Conservation (phyloP, 2,888 invertebrate genomes). For the Aromia moschata region DNA sequence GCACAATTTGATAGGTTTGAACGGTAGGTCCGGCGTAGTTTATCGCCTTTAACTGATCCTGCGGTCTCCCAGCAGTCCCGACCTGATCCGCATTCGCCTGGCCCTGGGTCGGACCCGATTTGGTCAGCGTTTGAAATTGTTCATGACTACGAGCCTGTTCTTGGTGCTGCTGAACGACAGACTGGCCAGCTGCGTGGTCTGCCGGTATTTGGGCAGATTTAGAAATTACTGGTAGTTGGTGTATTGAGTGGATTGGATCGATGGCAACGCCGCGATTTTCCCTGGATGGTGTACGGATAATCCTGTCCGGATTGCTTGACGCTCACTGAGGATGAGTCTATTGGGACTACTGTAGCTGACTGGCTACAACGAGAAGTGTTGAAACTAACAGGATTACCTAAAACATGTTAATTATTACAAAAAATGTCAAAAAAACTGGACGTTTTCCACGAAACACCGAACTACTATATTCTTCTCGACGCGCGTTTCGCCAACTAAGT, state of each 20-base stretch:
- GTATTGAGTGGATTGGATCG: constrained; percentile 21
- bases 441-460: too few relatives aligned
- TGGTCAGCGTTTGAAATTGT: too few relatives aligned
- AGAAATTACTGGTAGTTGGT: constrained; percentile 16
- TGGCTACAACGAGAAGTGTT: constrained; percentile 24
- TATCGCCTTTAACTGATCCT: background rate
- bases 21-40: constrained; percentile 12
- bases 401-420: too few relatives aligned
- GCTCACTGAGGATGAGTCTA: constrained; percentile 45
- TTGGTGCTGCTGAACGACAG: background rate
- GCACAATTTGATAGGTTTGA: constrained; percentile 25
- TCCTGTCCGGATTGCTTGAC: constrained; percentile 45
- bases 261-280: constrained; percentile 39
- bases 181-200: background rate
- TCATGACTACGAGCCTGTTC: constrained; percentile 18
- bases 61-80: constrained; percentile 7
- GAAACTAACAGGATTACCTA: constrained; percentile 24
- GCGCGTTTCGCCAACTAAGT: too few relatives aligned
- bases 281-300: constrained; percentile 46
- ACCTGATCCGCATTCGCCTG: constrained; percentile 19
- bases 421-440: too few relatives aligned
- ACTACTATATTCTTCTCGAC: too few relatives aligned
- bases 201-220: background rate
- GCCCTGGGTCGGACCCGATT: constrained; percentile 18
- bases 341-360: constrained; percentile 39